These are phyloP conservation scores for Pachyuromys duprasi DNA, from an alignment of 2,797 vertebrate species.

Conservation along the genomic window DNA sequence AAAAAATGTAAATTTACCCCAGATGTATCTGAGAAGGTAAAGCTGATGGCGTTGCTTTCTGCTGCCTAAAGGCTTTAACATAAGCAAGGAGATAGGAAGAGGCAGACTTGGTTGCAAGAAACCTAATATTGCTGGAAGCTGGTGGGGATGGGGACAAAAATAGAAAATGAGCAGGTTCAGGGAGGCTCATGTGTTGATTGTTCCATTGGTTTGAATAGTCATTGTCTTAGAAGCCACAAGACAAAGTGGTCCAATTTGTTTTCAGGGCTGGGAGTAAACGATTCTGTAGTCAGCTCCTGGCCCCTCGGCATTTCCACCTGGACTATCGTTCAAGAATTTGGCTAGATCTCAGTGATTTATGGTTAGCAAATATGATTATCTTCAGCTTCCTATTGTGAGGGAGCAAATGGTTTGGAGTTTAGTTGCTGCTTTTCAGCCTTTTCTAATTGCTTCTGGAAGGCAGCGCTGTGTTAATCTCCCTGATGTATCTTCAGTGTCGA, in stretches of 20 bases:
- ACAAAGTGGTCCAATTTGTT: conserved; percentile 82
- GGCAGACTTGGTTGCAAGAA: conserved; percentile 45
- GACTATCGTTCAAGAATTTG: conserved; percentile 60
- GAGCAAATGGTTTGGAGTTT: conserved; percentile 65
- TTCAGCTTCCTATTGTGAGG: conserved; percentile 69
- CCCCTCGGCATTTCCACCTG: conserved; percentile 60
- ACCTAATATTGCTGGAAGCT: neutral
- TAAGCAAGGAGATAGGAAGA: neutral
- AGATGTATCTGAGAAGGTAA: conserved; percentile 31
- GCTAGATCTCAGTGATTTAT: conserved; percentile 58
- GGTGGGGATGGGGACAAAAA: neutral
- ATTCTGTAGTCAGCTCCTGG: conserved; percentile 59
- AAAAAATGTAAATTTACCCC: conserved; percentile 1
- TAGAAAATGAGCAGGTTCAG: conserved; percentile 27
- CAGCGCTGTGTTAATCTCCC: conserved; percentile 59
- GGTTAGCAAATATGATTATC: conserved; percentile 71
- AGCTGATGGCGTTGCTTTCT: conserved; percentile 42
- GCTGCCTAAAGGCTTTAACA: conserved; percentile 14
- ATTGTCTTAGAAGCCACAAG: conserved; percentile 80
- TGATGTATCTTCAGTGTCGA: neutral
- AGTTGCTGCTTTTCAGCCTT: conserved; percentile 70
- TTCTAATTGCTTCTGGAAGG: conserved; percentile 61
- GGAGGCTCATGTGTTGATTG: conserved; percentile 65
- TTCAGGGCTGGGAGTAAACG: conserved; percentile 71
- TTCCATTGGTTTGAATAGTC: conserved; percentile 61